Conservation (phyloP, 2,113 vertebrate species). For the Sorex fumeus region DNA sequence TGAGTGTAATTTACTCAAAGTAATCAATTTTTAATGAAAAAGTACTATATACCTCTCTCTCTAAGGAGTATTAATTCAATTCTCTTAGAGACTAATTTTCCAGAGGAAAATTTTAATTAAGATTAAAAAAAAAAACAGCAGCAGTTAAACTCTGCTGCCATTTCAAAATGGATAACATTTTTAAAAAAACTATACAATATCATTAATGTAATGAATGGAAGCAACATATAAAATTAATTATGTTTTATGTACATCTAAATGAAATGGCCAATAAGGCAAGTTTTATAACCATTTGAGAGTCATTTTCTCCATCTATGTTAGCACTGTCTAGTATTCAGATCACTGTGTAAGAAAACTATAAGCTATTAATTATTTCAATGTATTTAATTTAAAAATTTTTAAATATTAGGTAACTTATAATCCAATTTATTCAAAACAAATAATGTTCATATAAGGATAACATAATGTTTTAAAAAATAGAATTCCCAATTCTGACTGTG, state of each 20-base stretch:
- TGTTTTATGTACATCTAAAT: not conserved
- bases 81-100: conserved; percentile 50
- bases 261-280: not conserved
- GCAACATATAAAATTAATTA: not conserved
- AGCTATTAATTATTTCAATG: not conserved
- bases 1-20: not conserved
- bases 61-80: conserved; percentile 45
- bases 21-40: conserved; percentile 49
- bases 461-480: not conserved
- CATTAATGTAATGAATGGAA: conserved; percentile 1
- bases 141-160: not conserved
- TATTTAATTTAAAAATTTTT: not conserved
- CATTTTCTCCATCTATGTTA: not conserved
- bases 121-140: conserved; percentile 28
- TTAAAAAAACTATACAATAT: not conserved
- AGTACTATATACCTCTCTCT: not conserved
- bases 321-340: not conserved
- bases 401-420: not conserved
- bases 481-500: not conserved
- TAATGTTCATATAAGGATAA: not conserved
- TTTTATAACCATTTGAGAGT: not conserved
- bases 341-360: not conserved
- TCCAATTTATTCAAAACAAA: conserved; percentile 15
- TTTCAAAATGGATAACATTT: conserved; percentile 34
- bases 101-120: conserved; percentile 46